Percentiles rank a stretch among this genome's conserved stretches.
Conservation (phyloP, 2,797 vertebrate genomes). For the Momotus momota region DNA sequence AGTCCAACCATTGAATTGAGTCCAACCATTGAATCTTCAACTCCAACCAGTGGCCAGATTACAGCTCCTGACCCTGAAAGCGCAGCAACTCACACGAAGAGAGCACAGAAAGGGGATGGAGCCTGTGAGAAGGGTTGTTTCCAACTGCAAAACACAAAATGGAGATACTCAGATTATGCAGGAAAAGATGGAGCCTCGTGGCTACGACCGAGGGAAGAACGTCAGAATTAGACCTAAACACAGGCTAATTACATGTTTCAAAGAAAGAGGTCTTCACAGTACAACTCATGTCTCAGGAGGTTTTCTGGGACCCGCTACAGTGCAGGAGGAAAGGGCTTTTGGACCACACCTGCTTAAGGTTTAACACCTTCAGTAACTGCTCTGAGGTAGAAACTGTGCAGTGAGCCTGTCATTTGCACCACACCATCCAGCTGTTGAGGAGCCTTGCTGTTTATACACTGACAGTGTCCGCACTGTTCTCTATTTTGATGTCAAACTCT, state of each 20-base stretch:
- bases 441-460: neutral
- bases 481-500: neutral
- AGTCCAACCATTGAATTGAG: too few species aligned
- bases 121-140: neutral
- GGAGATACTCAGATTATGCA: neutral
- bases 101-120: neutral
- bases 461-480: neutral
- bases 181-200: neutral
- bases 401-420: neutral
- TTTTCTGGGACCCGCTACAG: neutral
- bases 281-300: neutral
- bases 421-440: rapidly evolving
- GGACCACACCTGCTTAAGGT: neutral
- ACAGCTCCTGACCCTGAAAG: neutral
- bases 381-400: neutral
- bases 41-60: too few species aligned
- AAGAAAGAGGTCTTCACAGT: neutral
- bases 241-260: neutral
- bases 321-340: neutral
- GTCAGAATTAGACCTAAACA: neutral
- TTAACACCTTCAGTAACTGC: neutral
- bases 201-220: neutral
- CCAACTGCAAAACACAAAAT: neutral
- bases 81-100: neutral
- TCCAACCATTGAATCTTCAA: too few species aligned